Evolutionary conservation across 1,140 invertebrate genomes (phyloP).

Genomic region (Zaprionus nigranus): DNA sequence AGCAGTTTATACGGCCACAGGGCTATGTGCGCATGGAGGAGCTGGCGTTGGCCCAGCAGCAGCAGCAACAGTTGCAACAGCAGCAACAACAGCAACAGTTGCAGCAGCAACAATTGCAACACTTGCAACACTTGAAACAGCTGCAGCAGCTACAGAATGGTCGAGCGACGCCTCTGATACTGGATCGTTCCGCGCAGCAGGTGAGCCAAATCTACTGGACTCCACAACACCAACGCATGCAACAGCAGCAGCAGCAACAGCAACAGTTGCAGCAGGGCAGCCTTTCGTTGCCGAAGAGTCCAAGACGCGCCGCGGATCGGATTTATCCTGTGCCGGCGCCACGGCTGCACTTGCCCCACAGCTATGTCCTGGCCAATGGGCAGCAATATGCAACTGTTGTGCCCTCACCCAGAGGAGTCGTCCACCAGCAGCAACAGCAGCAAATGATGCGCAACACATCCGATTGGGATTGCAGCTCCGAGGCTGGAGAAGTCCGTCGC

Average conservation of each 20-base stretch:
- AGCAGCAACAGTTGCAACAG: background rate
- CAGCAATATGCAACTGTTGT: conserved; percentile 40
- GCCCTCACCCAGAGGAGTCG: conserved; percentile 36
- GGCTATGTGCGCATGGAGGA: conserved; percentile 42
- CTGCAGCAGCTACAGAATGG: conserved; percentile 52
- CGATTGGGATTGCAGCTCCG: conserved; percentile 88
- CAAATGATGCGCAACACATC: conserved; percentile 63
- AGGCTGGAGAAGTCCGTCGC: conserved; percentile 87
- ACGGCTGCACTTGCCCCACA: conserved; percentile 23
- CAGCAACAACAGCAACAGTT: conserved; percentile 19
- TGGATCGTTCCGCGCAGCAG: conserved; percentile 65
- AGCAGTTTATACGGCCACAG: conserved; percentile 28
- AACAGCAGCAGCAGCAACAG: conserved; percentile 27
- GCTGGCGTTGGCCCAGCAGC: conserved; percentile 26
- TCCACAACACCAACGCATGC: conserved; percentile 50
- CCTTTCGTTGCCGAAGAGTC: conserved; percentile 43
- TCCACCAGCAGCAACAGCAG: conserved; percentile 26
- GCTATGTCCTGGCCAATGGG: conserved; percentile 36
- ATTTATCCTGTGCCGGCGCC: conserved; percentile 58
- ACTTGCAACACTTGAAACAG: background rate
- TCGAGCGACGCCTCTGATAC: conserved; percentile 74
- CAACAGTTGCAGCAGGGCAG: conserved; percentile 32
- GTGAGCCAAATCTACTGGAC: conserved; percentile 76
- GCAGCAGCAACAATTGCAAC: conserved; percentile 26
- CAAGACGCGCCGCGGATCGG: conserved; percentile 35